Evolutionary conservation across 2,113 vertebrate species (phyloP), one percentile per base, ranked within the genome.

Genomic region (Carassius auratus): DNA sequence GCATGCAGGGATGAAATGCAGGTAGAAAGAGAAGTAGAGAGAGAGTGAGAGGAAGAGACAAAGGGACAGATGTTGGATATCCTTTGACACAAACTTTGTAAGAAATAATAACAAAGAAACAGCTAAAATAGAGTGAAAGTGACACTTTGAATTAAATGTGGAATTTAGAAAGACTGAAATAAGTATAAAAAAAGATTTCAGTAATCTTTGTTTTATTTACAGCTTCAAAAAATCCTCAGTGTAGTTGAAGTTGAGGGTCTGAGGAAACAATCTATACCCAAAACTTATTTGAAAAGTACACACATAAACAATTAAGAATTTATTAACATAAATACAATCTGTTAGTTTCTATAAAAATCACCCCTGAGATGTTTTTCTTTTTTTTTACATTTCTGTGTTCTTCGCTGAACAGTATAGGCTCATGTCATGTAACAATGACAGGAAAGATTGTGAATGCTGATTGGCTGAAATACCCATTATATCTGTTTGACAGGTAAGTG

Each of bases 401-500:
- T 66, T 36, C 62, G 69, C 23, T 81, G 68, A n/a, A 38, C 17
- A 15, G 13, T 73, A 61, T 8, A 61, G 8, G 50, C 33, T 7
- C 23, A 52, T 17, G 69, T 55, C 71, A 82, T 62, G 62, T 85
- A 61, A 81, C 59, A 75, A 42, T n/a, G 14, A 87, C 21, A 55
- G 26, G 74, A 71, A 13, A 45, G 33, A 50, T 12, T 13, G 7
- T 38, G n/a, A 30, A 5, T 50, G 55, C 71, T 9, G 26, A 76
- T 83, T 87, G 85, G 85, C 76, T 74, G 76, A 57, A 71, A 74
- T 76, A 81, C 68, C 64, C 80, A 93, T 96, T 95, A 96, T 96
- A 95, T 93, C 87, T 91, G 87, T 87, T 91, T 94, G 95, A 94
- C 95, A 93, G 92, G 97, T 97, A 98, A 99, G 94, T 80, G 92